These are phyloP conservation scores for Pristionchus arcanus DNA, from an alignment of 2,888 invertebrate species.

Conservation along the genomic window DNA sequence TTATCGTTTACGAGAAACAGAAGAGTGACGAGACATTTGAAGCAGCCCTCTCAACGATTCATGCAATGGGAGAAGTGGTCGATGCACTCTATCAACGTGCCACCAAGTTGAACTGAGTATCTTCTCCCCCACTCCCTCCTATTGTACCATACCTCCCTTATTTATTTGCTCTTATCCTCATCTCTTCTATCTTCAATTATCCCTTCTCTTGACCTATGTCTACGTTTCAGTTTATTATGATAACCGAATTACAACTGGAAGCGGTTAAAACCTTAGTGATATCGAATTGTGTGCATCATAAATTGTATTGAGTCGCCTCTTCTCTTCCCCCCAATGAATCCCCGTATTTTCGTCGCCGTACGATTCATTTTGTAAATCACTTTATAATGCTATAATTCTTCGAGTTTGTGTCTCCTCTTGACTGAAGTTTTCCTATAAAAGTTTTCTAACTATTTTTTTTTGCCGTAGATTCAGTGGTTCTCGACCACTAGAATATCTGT, in stretches of 20 bases:
- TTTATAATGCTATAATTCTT: conserved; percentile 48
- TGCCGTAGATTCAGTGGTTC: conserved; percentile 39
- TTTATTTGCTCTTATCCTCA: conserved; percentile 21
- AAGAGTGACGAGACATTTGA: conserved; percentile 97
- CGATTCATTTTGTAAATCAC: conserved; percentile 44
- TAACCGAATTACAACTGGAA: conserved; percentile 38
- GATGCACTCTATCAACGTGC: conserved; percentile 99
- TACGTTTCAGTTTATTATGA: conserved; percentile 33
- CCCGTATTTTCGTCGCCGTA: conserved; percentile 16
- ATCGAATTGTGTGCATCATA: conserved; percentile 51
- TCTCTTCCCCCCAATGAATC: neutral
- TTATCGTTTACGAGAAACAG: conserved; percentile 97
- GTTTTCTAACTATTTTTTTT: neutral
- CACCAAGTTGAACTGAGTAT: conserved; percentile 85
- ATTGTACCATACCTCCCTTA: conserved; percentile 44
- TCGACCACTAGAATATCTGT: conserved; percentile 16
- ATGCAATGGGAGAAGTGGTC: conserved; percentile 96
- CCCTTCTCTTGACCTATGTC: neutral
- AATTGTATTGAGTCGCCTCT: conserved; percentile 28
- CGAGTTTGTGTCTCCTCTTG: neutral
- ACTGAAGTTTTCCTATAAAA: conserved; percentile 48
- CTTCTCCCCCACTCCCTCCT: neutral
- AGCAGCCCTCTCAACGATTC: conserved; percentile 96
- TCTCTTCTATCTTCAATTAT: neutral
- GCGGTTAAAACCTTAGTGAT: conserved; percentile 51